Base-by-base conservation (phyloP, 1,140 invertebrate species). In the Plectus sambesii region DNA sequence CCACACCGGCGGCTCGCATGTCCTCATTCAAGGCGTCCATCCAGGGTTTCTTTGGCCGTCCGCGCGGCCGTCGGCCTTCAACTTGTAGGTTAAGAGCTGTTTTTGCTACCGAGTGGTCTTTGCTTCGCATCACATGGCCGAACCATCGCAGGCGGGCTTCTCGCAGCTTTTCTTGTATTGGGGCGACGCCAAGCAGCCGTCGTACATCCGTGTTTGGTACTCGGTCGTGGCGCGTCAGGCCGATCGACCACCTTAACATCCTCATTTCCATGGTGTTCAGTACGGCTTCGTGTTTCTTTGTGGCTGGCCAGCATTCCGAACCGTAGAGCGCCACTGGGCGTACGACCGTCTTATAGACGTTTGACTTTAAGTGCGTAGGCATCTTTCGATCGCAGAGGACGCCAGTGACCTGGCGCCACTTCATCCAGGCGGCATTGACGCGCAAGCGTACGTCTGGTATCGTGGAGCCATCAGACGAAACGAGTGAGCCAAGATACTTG, bases 261-360 rank as follows among this genome's bases (percentile, higher is more conserved):
- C 17, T 33, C 30, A 33, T 33, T 33, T 33, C 17, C 30, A 33
- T 33, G 17, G 17, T 17, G 30, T 33, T 12, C 12, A 33, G 30
- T 33, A 17, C 17, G 12, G 12, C 12, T 33, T 33, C 30, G 17
- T 33, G 30, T 17, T 33, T 33, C 12, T 12, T 12, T 12, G 12
- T 33, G 12, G 39, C 39, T 40, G 39, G 8, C 39, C 39, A 40
- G 30, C 8, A 40, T 40, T 40, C 39, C 8, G 8, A 40, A 15
- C 39, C 8, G n/a, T n/a, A n/a, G n/a, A n/a, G n/a, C n/a, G n/a
- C n/a, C n/a, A n/a, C n/a, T n/a, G 39, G 39, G 8, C 39, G 8
- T 15, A 40, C 39, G 8, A 40, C 17, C 15, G 39, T 9, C 30
- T 17, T 8, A 17, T 40, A 40, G 39, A 9, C 8, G 12, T 40